Conservation (phyloP, 2,797 vertebrate species). For the Myripristis jacobus region DNA sequence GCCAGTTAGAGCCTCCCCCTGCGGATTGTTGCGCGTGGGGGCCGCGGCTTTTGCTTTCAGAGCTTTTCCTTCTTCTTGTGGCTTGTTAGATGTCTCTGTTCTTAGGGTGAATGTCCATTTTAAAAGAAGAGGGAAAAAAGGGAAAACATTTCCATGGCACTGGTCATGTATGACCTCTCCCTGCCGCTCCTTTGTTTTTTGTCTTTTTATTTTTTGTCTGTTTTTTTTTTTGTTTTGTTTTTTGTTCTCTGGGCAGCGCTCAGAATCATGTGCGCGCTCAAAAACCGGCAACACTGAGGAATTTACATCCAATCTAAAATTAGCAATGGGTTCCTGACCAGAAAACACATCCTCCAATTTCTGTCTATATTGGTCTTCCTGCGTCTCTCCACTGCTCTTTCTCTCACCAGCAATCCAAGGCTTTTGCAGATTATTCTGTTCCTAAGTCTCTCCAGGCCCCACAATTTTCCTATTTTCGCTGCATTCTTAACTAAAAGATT, state of each 20-base stretch:
- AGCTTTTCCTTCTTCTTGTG: conserved; percentile 77
- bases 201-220: conserved; percentile 49
- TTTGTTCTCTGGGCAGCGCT: conserved; percentile 69
- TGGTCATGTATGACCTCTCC: conserved; percentile 76
- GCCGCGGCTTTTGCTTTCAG: conserved; percentile 73
- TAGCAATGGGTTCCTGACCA: conserved; percentile 87
- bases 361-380: conserved; percentile 84
- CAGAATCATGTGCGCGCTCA: conserved; percentile 69
- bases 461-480: conserved; percentile 60
- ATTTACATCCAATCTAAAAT: conserved; percentile 87
- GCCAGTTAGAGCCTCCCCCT: conserved; percentile 65
- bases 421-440: conserved; percentile 53
- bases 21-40: conserved; percentile 73
- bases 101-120: conserved; percentile 72
- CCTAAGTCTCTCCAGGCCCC: conserved; percentile 41
- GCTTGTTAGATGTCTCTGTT: conserved; percentile 78
- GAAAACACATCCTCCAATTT: conserved; percentile 88
- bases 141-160: conserved; percentile 67
- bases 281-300: conserved; percentile 78
- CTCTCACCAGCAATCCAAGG: conserved; percentile 48
- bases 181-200: conserved; percentile 66
- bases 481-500: conserved; percentile 32
- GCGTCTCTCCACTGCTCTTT: conserved; percentile 62
- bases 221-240: conserved; percentile 59
- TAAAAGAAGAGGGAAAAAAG: conserved; percentile 61